These are phyloP conservation scores for Panopea generosa DNA, from an alignment of 2,888 invertebrate genomes.

Conservation along the genomic window DNA sequence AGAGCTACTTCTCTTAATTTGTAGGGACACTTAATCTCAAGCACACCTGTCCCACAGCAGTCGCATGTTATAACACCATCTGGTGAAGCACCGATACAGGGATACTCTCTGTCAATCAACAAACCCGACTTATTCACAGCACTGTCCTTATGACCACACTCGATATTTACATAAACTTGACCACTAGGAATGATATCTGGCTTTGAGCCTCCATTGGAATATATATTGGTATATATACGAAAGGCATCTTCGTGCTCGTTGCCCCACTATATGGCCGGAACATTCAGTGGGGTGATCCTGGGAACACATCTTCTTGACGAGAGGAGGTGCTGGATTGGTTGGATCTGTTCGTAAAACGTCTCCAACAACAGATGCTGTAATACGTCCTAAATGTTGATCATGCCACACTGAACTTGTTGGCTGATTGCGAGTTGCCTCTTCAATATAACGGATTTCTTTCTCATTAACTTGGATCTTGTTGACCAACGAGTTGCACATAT, in stretches of 20 bases:
- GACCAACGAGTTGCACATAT: neutral
- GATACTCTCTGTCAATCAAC: slow-evolving; percentile 1
- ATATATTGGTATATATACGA: slow-evolving; percentile 2
- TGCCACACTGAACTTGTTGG: slow-evolving; percentile 21
- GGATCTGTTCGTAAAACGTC: slow-evolving; percentile 20
- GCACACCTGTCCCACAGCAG: too few species aligned
- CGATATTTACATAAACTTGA: neutral
- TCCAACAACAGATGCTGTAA: slow-evolving; percentile 31
- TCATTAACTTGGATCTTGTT: neutral
- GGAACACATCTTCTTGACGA: slow-evolving; percentile 11
- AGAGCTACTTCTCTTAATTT: too few species aligned
- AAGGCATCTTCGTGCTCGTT: slow-evolving; percentile 13
- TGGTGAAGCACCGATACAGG: slow-evolving; percentile 21
- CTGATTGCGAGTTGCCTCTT: slow-evolving; percentile 9
- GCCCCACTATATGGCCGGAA: slow-evolving; percentile 13
- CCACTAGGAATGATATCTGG: too few species aligned
- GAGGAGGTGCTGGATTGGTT: slow-evolving; percentile 2
- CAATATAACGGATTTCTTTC: slow-evolving; percentile 8
- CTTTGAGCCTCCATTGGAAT: too few species aligned
- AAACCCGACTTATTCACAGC: neutral
- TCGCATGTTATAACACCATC: too few species aligned
- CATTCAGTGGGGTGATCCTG: neutral
- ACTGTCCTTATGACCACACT: neutral
- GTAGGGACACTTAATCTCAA: too few species aligned
- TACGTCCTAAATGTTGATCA: slow-evolving; percentile 25